Conservation (phyloP, 2,113 vertebrate genomes). For the Ceyx cyanopectus region DNA sequence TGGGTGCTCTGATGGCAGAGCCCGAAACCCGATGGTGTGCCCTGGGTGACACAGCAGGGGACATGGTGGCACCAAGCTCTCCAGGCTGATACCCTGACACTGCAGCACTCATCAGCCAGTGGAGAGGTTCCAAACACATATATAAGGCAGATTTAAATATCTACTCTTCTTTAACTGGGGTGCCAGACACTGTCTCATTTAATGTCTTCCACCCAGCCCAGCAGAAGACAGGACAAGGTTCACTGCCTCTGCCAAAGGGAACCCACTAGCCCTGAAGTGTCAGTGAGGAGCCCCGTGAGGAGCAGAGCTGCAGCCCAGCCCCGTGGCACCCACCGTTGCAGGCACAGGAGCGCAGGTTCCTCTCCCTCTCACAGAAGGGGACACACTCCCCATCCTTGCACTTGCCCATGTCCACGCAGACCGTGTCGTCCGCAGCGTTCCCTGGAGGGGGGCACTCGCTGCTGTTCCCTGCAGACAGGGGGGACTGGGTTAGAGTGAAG, state of each 20-base stretch:
- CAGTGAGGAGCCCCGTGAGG: background rate
- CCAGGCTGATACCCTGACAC: background rate
- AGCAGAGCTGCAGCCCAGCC: background rate
- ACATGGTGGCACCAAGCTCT: background rate
- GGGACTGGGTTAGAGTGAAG: background rate
- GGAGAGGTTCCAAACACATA: background rate
- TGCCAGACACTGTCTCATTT: background rate
- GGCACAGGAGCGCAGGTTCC: slow-evolving; percentile 85
- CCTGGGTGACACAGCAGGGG: background rate
- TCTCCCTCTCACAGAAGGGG: slow-evolving; percentile 91
- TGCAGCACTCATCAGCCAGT: background rate
- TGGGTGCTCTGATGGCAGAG: rapidly evolving
- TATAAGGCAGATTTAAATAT: background rate
- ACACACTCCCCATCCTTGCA: slow-evolving; percentile 89
- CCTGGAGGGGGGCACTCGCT: slow-evolving; percentile 91
- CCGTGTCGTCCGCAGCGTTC: slow-evolving; percentile 82
- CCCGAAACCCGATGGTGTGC: background rate
- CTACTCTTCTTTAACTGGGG: background rate
- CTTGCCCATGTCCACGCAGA: slow-evolving; percentile 91
- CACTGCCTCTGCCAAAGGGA: background rate
- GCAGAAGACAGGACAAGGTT: background rate
- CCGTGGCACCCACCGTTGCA: slow-evolving; percentile 85
- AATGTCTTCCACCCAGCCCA: background rate
- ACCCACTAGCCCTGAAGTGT: background rate
- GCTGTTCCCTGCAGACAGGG: slow-evolving; percentile 81